phyloP scores from a whole-genome alignment of 1,140 invertebrate species.

The Papilio polytes region DNA sequence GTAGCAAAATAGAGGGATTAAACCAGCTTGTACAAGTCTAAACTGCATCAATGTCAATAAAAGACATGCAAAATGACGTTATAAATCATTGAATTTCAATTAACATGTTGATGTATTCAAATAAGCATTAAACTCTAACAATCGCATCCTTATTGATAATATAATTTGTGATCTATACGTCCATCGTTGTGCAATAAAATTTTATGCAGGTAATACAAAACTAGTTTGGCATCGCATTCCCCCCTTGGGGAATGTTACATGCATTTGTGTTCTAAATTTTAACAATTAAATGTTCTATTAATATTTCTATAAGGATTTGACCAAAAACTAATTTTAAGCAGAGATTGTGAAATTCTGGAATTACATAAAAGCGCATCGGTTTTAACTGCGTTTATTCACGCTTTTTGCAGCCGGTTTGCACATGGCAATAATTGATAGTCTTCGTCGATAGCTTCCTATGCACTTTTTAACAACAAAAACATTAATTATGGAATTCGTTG shows the following conservation, averaged over 20 bases:
- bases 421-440: background rate
- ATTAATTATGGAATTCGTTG: too few species aligned
- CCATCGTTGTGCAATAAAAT: background rate
- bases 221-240: background rate
- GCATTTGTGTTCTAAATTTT: background rate
- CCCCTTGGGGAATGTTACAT: background rate
- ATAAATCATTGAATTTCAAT: background rate
- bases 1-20: background rate
- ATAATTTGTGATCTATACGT: conserved; percentile 5
- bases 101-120: background rate
- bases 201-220: conserved; percentile 14
- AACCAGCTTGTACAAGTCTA: background rate
- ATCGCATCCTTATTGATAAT: background rate
- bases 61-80: background rate
- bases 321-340: background rate
- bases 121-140: background rate
- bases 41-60: too few species aligned
- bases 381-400: background rate
- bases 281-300: background rate
- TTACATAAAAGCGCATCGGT: background rate
- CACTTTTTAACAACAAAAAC: background rate
- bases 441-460: background rate
- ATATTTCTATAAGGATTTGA: background rate
- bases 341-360: background rate
- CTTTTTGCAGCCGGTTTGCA: background rate